Evolutionary conservation across 2,888 invertebrate species (phyloP).

Genomic region (Zele albiditarsus): DNA sequence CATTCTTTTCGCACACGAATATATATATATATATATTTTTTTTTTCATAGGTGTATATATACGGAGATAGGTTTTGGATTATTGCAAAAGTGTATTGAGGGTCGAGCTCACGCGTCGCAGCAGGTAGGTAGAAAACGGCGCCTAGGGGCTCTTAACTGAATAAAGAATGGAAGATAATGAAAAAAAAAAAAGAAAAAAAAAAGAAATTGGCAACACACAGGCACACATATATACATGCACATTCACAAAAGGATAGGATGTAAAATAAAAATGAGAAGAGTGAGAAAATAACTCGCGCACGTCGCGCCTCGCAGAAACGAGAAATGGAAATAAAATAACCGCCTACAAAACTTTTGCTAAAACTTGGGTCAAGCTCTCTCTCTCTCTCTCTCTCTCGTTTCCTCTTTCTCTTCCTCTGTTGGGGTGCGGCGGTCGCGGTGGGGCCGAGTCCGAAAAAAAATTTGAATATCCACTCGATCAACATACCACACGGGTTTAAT

Average conservation of each 20-base stretch:
- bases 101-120: conserved; percentile 13
- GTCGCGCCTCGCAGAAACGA: background rate
- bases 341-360: conserved; percentile 20
- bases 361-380: background rate
- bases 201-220: conserved; percentile 7
- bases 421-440: background rate
- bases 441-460: conserved; percentile 36
- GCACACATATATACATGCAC: background rate
- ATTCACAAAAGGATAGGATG: background rate
- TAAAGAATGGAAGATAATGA: conserved; percentile 5
- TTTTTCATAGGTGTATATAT: too few relatives aligned
- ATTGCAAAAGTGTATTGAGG: background rate
- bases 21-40: conserved; percentile 15
- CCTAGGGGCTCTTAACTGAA: background rate
- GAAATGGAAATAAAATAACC: conserved; percentile 18
- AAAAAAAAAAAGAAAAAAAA: background rate
- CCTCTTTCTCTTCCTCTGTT: background rate
- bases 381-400: too few relatives aligned
- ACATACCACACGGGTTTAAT: conserved; percentile 27
- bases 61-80: background rate
- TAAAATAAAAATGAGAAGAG: background rate
- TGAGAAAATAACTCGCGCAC: conserved; percentile 17
- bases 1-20: conserved; percentile 43
- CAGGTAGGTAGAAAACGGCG: conserved; percentile 24
- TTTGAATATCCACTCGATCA: conserved; percentile 51